Base-by-base conservation (phyloP, 1,140 invertebrate genomes). In the Drosophila repleta region DNA sequence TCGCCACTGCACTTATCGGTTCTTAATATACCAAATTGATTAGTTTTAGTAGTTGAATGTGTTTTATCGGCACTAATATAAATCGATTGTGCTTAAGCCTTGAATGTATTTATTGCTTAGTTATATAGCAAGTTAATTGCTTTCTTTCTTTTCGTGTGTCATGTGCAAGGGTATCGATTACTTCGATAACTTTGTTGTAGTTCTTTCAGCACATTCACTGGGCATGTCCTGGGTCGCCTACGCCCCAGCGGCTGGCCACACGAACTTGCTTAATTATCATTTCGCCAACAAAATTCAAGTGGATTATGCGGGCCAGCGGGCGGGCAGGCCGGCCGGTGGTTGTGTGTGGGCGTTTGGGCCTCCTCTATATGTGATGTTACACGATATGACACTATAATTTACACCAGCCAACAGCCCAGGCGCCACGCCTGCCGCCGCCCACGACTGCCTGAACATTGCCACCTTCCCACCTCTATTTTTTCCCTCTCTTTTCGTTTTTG, bases 301-400 rank as follows among this genome's bases (percentile, higher is more conserved):
- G 53, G 57, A 73, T 65, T 71, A 58, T 58, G 68, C 26, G 41
- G 20, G n/a, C 5, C n/a, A 15, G 4, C 46, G 60, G 21, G 45
- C 43, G 43, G 45, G 61, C 60, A 1, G 32, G 10, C 10, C 7
- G 56, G 39, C 13, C 10, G 39, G n/a, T 61, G 21, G 21, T 46
- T 29, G 18, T 7, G 4, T 0, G 45, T 6, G 18, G 7, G n/a
- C n/a, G n/a, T 8, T 10, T 35, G 52, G 3, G 41, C 39, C 41
- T 39, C 21, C 37, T 24, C 17, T 52, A 45, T 35, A 32, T 10
- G 32, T 41, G 35, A 68, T 74, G 71, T 78, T 73, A 85, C 70
- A 76, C 60, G 78, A 85, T 77, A 65, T 81, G 74, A 75, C 82
- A 87, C 78, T 75, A 87, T 87, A 85, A 85, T 85, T 87, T 62